Evolutionary conservation across 2,888 invertebrate species (phyloP).

Genomic region (Lumbricus terrestris): DNA sequence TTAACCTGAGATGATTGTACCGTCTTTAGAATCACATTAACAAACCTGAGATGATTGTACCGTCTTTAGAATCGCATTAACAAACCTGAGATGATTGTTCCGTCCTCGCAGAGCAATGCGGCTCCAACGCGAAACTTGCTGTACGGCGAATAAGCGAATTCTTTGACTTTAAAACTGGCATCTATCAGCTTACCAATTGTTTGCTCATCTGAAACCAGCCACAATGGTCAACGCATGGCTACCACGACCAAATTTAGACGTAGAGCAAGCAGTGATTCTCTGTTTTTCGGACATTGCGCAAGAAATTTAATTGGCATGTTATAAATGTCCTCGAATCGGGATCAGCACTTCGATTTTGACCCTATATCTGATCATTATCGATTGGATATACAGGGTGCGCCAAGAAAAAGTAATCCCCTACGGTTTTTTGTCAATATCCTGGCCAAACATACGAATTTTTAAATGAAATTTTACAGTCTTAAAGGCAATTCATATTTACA

Average conservation of each 20-base stretch:
- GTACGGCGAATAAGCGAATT: slow-evolving; percentile 42
- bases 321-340: too few relatives aligned
- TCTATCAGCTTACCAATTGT: slow-evolving; percentile 28
- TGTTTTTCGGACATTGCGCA: background rate
- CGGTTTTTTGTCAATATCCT: too few relatives aligned
- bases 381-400: too few relatives aligned
- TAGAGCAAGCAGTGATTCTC: background rate
- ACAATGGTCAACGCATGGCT: background rate
- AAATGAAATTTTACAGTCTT: too few relatives aligned
- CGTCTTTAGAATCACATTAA: too few relatives aligned
- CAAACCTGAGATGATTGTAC: slow-evolving; percentile 30
- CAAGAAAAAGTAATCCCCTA: too few relatives aligned
- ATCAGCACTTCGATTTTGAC: background rate
- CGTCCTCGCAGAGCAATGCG: slow-evolving; percentile 40
- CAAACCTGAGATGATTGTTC: slow-evolving; percentile 30
- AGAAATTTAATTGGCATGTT: background rate
- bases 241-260: background rate
- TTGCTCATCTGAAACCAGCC: background rate
- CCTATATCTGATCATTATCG: background rate
- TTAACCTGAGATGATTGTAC: slow-evolving; percentile 29
- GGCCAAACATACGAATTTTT: too few relatives aligned
- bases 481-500: too few relatives aligned
- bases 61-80: slow-evolving; percentile 33
- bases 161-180: slow-evolving; percentile 35
- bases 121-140: slow-evolving; percentile 45